Percentiles rank a stretch among this genome's conserved stretches.
Conservation (phyloP, 2,113 vertebrate genomes). For the Alexandromys fortis region DNA sequence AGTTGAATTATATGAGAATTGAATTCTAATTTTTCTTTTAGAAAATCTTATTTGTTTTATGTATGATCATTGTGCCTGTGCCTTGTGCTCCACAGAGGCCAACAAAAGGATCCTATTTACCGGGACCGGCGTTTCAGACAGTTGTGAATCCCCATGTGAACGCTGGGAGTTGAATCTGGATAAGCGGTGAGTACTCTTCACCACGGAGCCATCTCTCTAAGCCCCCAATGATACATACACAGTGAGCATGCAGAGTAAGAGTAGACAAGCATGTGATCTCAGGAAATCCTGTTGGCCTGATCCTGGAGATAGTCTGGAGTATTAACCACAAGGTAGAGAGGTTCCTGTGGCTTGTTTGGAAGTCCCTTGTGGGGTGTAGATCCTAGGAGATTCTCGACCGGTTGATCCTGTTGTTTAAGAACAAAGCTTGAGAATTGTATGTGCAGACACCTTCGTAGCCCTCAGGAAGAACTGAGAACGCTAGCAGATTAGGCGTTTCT, state of each 20-base stretch:
- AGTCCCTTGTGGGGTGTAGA: neutral
- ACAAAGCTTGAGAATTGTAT: neutral
- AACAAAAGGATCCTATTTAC: accelerated
- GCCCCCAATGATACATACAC: neutral
- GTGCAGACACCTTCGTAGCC: accelerated
- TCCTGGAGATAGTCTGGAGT: neutral
- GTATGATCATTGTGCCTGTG: no score
- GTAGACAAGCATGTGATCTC: neutral
- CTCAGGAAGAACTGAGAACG: neutral
- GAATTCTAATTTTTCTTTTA: neutral
- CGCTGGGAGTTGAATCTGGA: neutral
- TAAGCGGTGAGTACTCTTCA: neutral
- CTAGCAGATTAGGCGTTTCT: neutral
- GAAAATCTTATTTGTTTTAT: neutral
- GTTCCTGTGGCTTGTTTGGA: neutral
- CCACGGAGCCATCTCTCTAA: no score
- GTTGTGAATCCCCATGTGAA: neutral
- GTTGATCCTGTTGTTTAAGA: neutral
- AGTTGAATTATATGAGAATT: neutral
- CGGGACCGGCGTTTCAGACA: neutral
- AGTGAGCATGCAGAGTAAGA: neutral
- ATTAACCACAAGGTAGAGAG: neutral
- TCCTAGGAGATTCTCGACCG: neutral
- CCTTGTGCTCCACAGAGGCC: neutral
- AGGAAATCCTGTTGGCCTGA: neutral